These are phyloP conservation scores for Gallinago undulata DNA, from an alignment of 2,113 vertebrate genomes.

Conservation along the genomic window DNA sequence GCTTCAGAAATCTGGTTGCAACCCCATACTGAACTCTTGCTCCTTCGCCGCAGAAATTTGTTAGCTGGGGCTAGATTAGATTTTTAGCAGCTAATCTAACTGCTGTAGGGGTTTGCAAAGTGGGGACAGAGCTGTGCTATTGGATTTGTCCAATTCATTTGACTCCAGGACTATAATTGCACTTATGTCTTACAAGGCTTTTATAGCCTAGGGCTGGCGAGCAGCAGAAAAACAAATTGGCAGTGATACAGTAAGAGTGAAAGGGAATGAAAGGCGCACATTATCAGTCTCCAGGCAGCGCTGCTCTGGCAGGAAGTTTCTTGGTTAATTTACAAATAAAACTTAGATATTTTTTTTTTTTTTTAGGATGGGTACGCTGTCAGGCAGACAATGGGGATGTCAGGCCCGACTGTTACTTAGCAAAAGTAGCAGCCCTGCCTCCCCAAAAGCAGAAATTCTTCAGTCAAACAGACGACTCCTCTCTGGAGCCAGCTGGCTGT, in stretches of 20 bases:
- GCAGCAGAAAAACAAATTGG: conserved; percentile 90
- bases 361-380: conserved; percentile 84
- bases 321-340: conserved; percentile 97
- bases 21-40: conserved; percentile 82
- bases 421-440: conserved; percentile 78
- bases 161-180: conserved; percentile 91
- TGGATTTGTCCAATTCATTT: conserved; percentile 90
- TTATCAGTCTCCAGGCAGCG: conserved; percentile 88
- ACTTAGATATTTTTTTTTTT: conserved; percentile 77
- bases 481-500: conserved; percentile 90
- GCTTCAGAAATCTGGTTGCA: conserved; percentile 75
- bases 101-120: conserved; percentile 83
- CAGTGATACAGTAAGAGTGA: conserved; percentile 78
- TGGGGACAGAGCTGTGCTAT: conserved; percentile 84
- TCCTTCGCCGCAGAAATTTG: conserved; percentile 83
- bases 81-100: conserved; percentile 85
- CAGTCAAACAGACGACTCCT: conserved; percentile 89
- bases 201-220: conserved; percentile 83
- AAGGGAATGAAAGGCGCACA: conserved; percentile 88
- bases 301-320: conserved; percentile 90
- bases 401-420: conserved; percentile 84
- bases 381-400: conserved; percentile 81
- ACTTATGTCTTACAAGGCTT: conserved; percentile 87
- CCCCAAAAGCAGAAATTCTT: conserved; percentile 89
- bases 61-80: conserved; percentile 82